A percentile compares a stretch with the other conserved stretches of the same genome.
Evolutionary conservation across 2,888 invertebrate species (phyloP).

Genomic region (Drosophila diplacantha): DNA sequence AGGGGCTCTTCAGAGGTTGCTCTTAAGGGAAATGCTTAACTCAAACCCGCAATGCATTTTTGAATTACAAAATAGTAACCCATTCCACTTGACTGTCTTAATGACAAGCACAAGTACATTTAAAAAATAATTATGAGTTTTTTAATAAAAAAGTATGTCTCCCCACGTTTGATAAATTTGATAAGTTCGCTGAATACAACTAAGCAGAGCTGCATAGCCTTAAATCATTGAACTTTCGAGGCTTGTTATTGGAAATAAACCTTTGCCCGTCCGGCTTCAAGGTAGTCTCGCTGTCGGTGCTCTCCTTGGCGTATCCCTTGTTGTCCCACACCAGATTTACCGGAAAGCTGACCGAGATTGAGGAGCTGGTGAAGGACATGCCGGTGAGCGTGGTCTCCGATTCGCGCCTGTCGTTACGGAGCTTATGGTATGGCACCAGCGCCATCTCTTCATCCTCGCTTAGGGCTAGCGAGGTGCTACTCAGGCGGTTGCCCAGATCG

Average conservation of each 20-base stretch:
- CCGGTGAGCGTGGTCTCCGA: conserved; percentile 30
- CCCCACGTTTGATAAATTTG: neutral
- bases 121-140: neutral
- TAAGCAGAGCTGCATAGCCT: neutral
- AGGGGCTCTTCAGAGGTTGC: conserved; percentile 1
- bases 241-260: conserved; percentile 7
- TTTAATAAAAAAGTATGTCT: neutral
- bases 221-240: neutral
- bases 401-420: conserved; percentile 17
- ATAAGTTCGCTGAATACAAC: neutral
- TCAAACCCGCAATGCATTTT: neutral
- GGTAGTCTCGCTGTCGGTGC: conserved; percentile 57
- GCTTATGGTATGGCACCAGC: conserved; percentile 40
- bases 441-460: conserved; percentile 24
- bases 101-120: neutral
- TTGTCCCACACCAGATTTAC: conserved; percentile 54
- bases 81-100: neutral
- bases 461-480: neutral
- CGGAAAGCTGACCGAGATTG: conserved; percentile 47
- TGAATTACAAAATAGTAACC: neutral
- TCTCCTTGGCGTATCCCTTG: conserved; percentile 22
- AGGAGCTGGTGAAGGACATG: conserved; percentile 9
- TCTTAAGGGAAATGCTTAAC: neutral
- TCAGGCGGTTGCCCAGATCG: neutral
- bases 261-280: conserved; percentile 52